Conservation (phyloP, 1,140 invertebrate genomes). For the Zaprionus lachaisei region DNA sequence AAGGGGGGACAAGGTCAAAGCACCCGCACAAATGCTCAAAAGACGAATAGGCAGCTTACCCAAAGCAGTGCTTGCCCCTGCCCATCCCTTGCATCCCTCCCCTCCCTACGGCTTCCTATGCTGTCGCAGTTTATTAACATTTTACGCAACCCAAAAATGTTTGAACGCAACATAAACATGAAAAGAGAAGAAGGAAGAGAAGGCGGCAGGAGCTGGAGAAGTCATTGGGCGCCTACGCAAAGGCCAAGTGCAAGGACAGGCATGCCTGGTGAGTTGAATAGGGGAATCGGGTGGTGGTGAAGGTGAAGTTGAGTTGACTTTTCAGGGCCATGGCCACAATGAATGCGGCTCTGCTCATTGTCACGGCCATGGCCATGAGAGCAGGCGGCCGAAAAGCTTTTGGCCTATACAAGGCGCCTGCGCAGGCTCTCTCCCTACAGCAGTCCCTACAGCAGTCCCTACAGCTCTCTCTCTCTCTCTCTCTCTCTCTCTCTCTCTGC, state of each 20-base stretch:
- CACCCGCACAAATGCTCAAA: slow-evolving; percentile 62
- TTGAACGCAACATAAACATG: slow-evolving; percentile 46
- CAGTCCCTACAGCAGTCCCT: not conserved
- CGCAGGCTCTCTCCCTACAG: slow-evolving; percentile 20
- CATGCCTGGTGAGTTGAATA: slow-evolving; percentile 7
- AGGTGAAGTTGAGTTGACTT: not conserved
- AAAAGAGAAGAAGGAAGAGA: slow-evolving; percentile 30
- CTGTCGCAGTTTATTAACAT: slow-evolving; percentile 76
- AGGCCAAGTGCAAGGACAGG: slow-evolving; percentile 78
- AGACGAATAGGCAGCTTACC: slow-evolving; percentile 43
- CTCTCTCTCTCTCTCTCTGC: not conserved
- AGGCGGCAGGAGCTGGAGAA: not conserved
- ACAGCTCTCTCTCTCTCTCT: slow-evolving; percentile 3
- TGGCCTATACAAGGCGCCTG: slow-evolving; percentile 39
- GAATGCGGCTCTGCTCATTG: slow-evolving; percentile 32
- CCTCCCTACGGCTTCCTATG: slow-evolving; percentile 34
- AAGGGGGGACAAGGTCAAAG: slow-evolving; percentile 76
- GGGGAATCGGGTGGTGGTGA: not conserved
- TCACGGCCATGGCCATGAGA: slow-evolving; percentile 75
- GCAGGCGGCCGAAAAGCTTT: slow-evolving; percentile 73
- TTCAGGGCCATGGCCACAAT: slow-evolving; percentile 71
- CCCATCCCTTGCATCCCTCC: not conserved
- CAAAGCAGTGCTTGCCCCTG: not conserved
- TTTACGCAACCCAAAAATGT: slow-evolving; percentile 56
- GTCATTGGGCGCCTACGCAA: slow-evolving; percentile 62